Evolutionary conservation across 2,113 vertebrate species (phyloP).

Genomic region (Microcebus ravelobensis): DNA sequence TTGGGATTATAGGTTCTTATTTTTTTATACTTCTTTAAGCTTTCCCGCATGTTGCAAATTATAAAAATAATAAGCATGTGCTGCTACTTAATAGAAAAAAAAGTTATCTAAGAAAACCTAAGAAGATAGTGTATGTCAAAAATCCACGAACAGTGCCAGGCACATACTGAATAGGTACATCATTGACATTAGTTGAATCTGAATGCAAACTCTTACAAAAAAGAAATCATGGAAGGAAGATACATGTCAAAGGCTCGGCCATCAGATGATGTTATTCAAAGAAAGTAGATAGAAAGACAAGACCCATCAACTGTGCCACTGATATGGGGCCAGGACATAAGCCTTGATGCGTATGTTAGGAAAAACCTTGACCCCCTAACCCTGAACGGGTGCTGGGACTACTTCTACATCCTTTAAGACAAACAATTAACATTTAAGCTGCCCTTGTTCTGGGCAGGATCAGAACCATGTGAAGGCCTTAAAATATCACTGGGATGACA

Average conservation of each 20-base stretch:
- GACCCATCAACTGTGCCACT: not conserved
- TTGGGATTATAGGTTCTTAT: not conserved
- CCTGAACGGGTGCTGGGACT: conserved; percentile 8
- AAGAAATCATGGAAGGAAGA: not conserved
- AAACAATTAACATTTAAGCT: conserved; percentile 48
- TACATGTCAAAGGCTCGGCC: not conserved
- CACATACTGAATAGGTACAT: not conserved
- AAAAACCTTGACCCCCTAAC: conserved; percentile 54
- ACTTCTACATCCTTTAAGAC: conserved; percentile 54
- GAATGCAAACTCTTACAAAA: not conserved
- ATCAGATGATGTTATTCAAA: not conserved
- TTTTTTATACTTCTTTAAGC: not conserved
- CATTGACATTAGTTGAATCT: not conserved
- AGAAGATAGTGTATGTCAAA: not conserved
- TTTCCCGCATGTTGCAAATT: not conserved
- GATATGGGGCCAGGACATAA: not conserved
- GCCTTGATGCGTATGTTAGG: conserved; percentile 16
- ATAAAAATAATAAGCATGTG: not conserved
- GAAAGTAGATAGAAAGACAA: not conserved
- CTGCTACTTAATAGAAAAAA: not conserved
- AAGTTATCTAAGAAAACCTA: not conserved
- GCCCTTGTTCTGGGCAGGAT: conserved; percentile 49
- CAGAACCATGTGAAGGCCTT: conserved; percentile 69
- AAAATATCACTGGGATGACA: conserved; percentile 61
- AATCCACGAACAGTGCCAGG: not conserved